Evolutionary conservation across 2,888 invertebrate species (phyloP), one percentile per base, ranked within the genome.

Genomic region (Frankliniella fusca): DNA sequence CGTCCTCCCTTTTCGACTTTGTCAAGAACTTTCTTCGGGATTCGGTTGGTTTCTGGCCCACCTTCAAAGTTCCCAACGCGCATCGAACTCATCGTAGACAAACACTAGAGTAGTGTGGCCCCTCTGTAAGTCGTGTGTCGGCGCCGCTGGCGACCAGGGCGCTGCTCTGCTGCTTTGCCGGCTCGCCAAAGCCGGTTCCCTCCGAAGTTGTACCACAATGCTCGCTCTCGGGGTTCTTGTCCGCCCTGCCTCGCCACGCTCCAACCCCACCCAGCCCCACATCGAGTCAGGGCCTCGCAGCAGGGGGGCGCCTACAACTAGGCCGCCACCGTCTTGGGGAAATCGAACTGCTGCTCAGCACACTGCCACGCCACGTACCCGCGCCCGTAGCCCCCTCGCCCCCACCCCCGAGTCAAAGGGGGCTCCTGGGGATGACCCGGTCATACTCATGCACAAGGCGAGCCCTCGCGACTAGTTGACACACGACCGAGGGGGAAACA

Each of bases 201-300:
- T 76, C 70, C 70, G 12, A 76, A 76, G 23, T 76, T 76, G 70
- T 27, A 76, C 70, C 70, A 27, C 70, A 76, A 23, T 27, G 70
- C 70, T 76, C 27, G 27, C 70, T 76, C 11, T 5, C 38, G 38
- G 38, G 38, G 38, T 38, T 38, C 38, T 38, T 18, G 61, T n/a
- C 8, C 61, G 61, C 20, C 38, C 61, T 3, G 61, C 54, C 15
- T 9, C 54, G 54, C 54, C 54, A 3, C 54, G 15, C 54, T 9
- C 61, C 61, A 7, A 7, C 38, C 38, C 38, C 38, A 7, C 18
- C 61, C 18, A n/a, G 20, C 61, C 61, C 61, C 8, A 18, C 61
- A 11, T 5, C 18, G 38, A 11, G 11, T 7, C 61, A 38, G 15
- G 0, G 38, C 38, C 38, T 38, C 38, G 38, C 38, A 38, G 38